A percentile compares a stretch with the other conserved stretches of the same genome.
phyloP scores from a whole-genome alignment of 2,113 vertebrate genomes.

The Rhineura floridana region DNA sequence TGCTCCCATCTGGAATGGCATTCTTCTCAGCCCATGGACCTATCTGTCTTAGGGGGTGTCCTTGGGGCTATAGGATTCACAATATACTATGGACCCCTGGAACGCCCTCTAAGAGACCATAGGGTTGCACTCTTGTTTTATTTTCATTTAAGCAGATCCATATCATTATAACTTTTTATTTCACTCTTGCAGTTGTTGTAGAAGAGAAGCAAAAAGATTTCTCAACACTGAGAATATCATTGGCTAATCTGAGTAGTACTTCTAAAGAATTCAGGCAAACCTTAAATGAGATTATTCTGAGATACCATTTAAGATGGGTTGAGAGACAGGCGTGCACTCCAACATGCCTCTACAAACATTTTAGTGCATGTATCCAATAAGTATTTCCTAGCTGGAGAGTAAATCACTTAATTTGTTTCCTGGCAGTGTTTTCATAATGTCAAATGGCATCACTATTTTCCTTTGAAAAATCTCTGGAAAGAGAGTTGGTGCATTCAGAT shows the following conservation, averaged over 20 bases:
- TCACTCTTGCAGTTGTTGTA: neutral
- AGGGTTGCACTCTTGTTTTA: neutral
- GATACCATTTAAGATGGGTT: slow-evolving; percentile 20
- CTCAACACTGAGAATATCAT: slow-evolving; percentile 10
- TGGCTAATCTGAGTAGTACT: slow-evolving; percentile 23
- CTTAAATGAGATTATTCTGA: slow-evolving; percentile 28
- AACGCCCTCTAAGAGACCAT: too few species aligned
- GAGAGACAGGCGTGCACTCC: slow-evolving; percentile 1
- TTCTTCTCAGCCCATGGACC: too few species aligned
- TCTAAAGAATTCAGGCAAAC: slow-evolving; percentile 15
- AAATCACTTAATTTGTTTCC: slow-evolving; percentile 50
- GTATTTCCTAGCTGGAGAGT: slow-evolving; percentile 52
- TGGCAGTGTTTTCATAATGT: slow-evolving; percentile 54
- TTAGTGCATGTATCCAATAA: slow-evolving; percentile 53
- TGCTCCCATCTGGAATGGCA: too few species aligned
- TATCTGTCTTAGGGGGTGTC: too few species aligned
- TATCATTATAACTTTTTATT: neutral
- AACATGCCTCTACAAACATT: slow-evolving; percentile 54
- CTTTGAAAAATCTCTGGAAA: slow-evolving; percentile 54
- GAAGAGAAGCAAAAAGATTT: neutral
- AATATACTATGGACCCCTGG: too few species aligned
- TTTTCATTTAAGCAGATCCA: neutral
- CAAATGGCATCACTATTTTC: slow-evolving; percentile 49
- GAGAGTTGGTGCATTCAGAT: slow-evolving; percentile 3
- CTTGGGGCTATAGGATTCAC: neutral